Evolutionary conservation across 2,113 vertebrate species (phyloP), one percentile per base, ranked within the genome.

Genomic region (Oophaga pumilio): DNA sequence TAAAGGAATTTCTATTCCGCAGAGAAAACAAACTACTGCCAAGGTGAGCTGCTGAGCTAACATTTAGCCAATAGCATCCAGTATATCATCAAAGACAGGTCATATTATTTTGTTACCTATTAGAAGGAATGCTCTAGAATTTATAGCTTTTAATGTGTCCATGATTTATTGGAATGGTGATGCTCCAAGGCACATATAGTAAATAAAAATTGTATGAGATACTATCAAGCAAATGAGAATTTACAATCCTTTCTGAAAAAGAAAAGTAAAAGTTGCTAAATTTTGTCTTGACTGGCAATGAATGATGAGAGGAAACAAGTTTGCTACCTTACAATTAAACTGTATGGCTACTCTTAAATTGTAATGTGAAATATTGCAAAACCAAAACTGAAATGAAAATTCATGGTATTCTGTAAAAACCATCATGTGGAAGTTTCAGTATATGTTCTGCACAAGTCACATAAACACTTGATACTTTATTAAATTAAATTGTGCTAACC

Each of bases 11-110:
- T 90, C 80, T 76, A 64, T 89, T 95, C 93, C 92, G 92, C 90
- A 91, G n/a, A 94, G 93, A 93, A 93, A 91, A 93, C 91, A 91
- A 86, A 90, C 92, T 20, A 89, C 82, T 69, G 76, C 91, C 73
- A 90, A 91, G 92, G 94, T 92, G 91, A 89, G 20, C 93, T 91
- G 78, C 93, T 93, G 91, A 62, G 91, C 89, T 90, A 89, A 86
- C 91, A 91, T 57, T 64, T 85, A 33, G 76, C 50, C 62, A 87
- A 87, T 80, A 69, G 9, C 60, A 12, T 85, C 49, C 71, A 28
- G 43, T 76, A 28, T 85, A 62, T 74, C 28, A 73, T 57, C 66
- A 66, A 60, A 26, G 53, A 50, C 22, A 82, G 13, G 28, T 43
- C 3, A 24, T 53, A 66, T 24, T 68, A 68, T 24, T 50, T 22